These are phyloP conservation scores for Andrena marginata DNA, from an alignment of 2,888 invertebrate species.

Conservation along the genomic window DNA sequence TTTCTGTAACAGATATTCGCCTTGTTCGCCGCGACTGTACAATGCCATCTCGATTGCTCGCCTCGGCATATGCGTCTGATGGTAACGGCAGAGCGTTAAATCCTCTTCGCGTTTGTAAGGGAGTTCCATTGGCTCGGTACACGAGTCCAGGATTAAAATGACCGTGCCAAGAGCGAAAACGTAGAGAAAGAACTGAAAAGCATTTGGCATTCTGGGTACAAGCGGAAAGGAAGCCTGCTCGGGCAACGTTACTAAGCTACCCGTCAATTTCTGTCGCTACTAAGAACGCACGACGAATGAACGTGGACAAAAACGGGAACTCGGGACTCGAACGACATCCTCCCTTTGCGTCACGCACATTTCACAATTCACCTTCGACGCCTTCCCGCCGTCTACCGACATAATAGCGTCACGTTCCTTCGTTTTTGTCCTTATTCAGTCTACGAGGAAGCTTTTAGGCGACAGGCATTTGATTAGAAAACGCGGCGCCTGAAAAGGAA, in stretches of 20 bases:
- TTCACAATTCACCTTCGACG: slow-evolving; percentile 37
- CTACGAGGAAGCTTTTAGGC: slow-evolving; percentile 31
- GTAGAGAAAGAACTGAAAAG: slow-evolving; percentile 62
- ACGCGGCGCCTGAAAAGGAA: slow-evolving; percentile 57
- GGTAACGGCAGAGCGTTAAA: slow-evolving; percentile 30
- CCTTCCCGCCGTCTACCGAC: slow-evolving; percentile 34
- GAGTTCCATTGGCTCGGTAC: slow-evolving; percentile 5
- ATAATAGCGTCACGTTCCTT: slow-evolving; percentile 53
- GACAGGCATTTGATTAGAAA: slow-evolving; percentile 43
- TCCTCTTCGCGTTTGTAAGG: neutral
- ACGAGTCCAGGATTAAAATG: slow-evolving; percentile 63
- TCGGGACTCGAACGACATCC: slow-evolving; percentile 12
- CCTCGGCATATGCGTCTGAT: slow-evolving; percentile 65
- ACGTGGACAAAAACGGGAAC: slow-evolving; percentile 67
- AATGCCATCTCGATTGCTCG: slow-evolving; percentile 53
- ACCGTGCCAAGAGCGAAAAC: slow-evolving; percentile 58
- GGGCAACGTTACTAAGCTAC: neutral
- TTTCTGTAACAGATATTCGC: neutral
- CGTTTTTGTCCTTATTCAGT: slow-evolving; percentile 68
- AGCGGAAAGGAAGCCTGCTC: neutral
- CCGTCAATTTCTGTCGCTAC: neutral
- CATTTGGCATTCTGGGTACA: slow-evolving; percentile 1
- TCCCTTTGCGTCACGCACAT: neutral
- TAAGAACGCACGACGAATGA: slow-evolving; percentile 41
- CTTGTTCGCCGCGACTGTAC: neutral